Conservation (phyloP, 2,888 invertebrate species). For the Ypsolopha scabrella region DNA sequence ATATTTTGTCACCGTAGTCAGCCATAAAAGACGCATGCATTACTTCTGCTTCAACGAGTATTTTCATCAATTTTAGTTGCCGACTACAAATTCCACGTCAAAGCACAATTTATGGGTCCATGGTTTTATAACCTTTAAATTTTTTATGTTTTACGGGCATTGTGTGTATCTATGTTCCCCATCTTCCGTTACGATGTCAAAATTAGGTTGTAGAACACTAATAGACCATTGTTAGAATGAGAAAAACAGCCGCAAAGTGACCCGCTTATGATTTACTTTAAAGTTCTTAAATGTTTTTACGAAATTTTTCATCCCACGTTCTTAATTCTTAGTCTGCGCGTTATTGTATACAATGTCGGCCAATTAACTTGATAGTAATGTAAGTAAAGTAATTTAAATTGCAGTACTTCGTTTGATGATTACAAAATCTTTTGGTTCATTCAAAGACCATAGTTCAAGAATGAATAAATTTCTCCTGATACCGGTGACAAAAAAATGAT, state of each 20-base stretch:
- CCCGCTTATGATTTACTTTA: slow-evolving; percentile 30
- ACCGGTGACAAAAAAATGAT: not conserved
- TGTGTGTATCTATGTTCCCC: slow-evolving; percentile 17
- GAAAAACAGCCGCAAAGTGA: slow-evolving; percentile 46
- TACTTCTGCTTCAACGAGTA: no score
- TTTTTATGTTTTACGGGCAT: slow-evolving; percentile 5
- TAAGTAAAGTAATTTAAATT: no score
- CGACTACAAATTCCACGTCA: no score
- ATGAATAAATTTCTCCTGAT: not conserved
- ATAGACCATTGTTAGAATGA: slow-evolving; percentile 62
- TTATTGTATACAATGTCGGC: slow-evolving; percentile 11
- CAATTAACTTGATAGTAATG: slow-evolving; percentile 17
- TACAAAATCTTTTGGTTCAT: no score
- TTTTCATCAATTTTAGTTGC: no score
- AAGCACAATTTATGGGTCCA: not conserved
- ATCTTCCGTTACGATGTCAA: slow-evolving; percentile 31
- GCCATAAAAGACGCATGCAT: no score
- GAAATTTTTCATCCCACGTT: slow-evolving; percentile 52
- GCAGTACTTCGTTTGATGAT: no score
- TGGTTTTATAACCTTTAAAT: not conserved
- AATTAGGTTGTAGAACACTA: slow-evolving; percentile 36
- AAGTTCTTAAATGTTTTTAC: slow-evolving; percentile 43
- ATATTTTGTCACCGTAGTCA: no score
- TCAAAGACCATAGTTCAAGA: not conserved
- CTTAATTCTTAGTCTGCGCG: not conserved